Evolutionary conservation across 2,113 vertebrate genomes (phyloP).

Genomic region (Melanotaenia duboulayi): DNA sequence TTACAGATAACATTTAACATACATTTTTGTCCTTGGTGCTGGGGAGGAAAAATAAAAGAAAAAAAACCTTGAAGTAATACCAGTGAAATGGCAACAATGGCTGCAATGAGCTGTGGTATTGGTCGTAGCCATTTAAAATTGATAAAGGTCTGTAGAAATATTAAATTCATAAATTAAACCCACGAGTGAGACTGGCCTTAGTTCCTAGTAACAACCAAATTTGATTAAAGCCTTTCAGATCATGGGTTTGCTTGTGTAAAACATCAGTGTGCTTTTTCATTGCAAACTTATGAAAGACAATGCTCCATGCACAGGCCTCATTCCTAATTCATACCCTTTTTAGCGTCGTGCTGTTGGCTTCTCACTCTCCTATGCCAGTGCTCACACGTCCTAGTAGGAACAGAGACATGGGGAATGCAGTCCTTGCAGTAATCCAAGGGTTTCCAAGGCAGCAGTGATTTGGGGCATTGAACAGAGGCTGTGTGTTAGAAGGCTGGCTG

Average conservation of each 20-base stretch:
- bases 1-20: no score
- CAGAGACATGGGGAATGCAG: conserved; percentile 32
- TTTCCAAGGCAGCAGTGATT: conserved; percentile 52
- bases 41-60: no score
- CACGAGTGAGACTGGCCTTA: background rate
- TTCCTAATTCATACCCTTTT: conserved; percentile 56
- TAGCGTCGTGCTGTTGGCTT: conserved; percentile 36
- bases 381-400: conserved; percentile 53
- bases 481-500: conserved; percentile 1
- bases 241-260: conserved; percentile 11
- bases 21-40: no score
- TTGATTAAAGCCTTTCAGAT: conserved; percentile 10
- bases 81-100: no score
- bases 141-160: background rate
- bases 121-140: background rate
- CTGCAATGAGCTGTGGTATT: background rate
- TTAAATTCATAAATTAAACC: background rate
- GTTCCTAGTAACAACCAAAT: background rate
- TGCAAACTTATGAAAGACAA: conserved; percentile 45
- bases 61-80: no score
- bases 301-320: conserved; percentile 35
- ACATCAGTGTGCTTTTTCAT: conserved; percentile 20
- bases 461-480: conserved; percentile 26
- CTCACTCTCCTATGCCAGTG: conserved; percentile 54
- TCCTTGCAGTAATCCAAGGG: conserved; percentile 35